Conservation (phyloP, 2,888 invertebrate species). For the Achlya flavicornis region DNA sequence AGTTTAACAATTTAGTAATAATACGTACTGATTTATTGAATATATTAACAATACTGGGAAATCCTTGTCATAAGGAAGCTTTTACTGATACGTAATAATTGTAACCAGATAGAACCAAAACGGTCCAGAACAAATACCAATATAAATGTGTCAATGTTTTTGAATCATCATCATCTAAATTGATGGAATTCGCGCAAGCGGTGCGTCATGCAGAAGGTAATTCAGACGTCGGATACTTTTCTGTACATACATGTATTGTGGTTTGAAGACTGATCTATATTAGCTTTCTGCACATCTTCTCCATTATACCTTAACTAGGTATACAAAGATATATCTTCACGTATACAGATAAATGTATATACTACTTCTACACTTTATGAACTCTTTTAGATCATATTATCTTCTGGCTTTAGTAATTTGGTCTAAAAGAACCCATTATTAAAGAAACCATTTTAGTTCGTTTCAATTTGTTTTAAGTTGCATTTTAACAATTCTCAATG, state of each 20-base stretch:
- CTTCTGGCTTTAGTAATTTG: too few relatives aligned
- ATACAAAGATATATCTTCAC: too few relatives aligned
- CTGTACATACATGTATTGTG: neutral
- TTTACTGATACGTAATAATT: too few relatives aligned
- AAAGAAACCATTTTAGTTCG: too few relatives aligned
- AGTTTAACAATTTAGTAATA: too few relatives aligned
- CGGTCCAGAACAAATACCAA: constrained; percentile 36
- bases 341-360: constrained; percentile 1
- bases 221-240: constrained; percentile 7
- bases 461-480: too few relatives aligned
- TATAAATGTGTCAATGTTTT: constrained; percentile 55
- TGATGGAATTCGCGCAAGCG: constrained; percentile 44
- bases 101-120: constrained; percentile 42
- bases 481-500: too few relatives aligned
- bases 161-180: constrained; percentile 71
- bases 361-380: neutral
- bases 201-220: constrained; percentile 42
- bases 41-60: neutral
- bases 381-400: too few relatives aligned
- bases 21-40: neutral
- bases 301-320: too few relatives aligned
- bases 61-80: neutral
- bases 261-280: too few relatives aligned
- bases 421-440: too few relatives aligned
- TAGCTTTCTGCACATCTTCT: too few relatives aligned